Percentiles rank a stretch among this genome's conserved stretches.
These are phyloP conservation scores for Ornithoptera priamus DNA, from an alignment of 2,888 invertebrate genomes.

Conservation along the genomic window DNA sequence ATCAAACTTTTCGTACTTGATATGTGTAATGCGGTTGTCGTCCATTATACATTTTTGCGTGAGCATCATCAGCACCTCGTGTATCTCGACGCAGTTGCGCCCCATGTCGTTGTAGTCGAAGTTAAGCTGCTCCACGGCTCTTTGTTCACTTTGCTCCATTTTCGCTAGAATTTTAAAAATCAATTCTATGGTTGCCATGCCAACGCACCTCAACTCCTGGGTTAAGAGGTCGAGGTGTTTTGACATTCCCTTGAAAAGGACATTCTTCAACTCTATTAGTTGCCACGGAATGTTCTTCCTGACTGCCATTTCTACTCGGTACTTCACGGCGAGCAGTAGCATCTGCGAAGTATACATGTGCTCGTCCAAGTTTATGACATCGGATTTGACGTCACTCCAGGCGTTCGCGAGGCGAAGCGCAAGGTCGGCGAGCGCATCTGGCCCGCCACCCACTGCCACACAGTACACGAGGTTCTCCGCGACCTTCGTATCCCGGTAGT, in stretches of 20 bases:
- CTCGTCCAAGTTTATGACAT: slow-evolving; percentile 83
- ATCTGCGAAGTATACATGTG: slow-evolving; percentile 86
- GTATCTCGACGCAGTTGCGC: slow-evolving; percentile 65
- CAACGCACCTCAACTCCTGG: slow-evolving; percentile 81
- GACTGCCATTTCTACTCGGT: slow-evolving; percentile 58
- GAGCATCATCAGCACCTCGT: slow-evolving; percentile 68
- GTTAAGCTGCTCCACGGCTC: slow-evolving; percentile 72
- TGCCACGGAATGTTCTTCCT: slow-evolving; percentile 50
- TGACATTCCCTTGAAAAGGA: slow-evolving; percentile 83
- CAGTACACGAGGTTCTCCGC: slow-evolving; percentile 83
- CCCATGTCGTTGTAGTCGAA: slow-evolving; percentile 84
- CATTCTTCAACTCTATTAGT: slow-evolving; percentile 63
- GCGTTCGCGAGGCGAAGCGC: slow-evolving; percentile 79
- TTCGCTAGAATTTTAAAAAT: slow-evolving; percentile 78
- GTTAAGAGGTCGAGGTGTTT: slow-evolving; percentile 84
- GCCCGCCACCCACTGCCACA: slow-evolving; percentile 65
- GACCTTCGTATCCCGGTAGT: slow-evolving; percentile 77
- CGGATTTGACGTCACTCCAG: slow-evolving; percentile 85
- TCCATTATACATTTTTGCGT: slow-evolving; percentile 61
- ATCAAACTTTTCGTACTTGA: slow-evolving; percentile 46
- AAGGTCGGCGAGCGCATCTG: slow-evolving; percentile 58
- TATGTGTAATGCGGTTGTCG: slow-evolving; percentile 45
- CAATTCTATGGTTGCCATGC: slow-evolving; percentile 87
- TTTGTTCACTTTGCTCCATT: slow-evolving; percentile 57
- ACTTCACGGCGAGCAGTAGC: slow-evolving; percentile 80